Base-by-base conservation (phyloP, 92 coral and sea anemone species). In the Palythoa grandis region DNA sequence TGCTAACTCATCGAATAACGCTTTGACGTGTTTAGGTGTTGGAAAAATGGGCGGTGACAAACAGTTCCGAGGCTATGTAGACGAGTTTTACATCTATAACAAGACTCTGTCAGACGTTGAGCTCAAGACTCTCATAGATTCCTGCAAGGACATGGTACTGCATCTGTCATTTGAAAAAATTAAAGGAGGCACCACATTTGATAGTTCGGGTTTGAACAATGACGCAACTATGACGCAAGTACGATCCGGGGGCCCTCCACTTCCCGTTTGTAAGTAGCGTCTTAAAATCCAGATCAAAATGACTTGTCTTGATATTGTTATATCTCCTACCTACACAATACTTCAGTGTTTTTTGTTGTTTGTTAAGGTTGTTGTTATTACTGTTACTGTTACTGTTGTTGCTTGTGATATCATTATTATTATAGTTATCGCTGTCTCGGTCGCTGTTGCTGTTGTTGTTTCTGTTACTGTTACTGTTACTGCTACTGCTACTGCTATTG, bases 21-120 rank as follows among this genome's bases (percentile, higher is more conserved):
- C 24, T n/a, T 37, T 14, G 60, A 29, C 5, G 10, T 11, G 14
- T 60, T 50, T 88, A 95, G 98, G 98, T 61, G 92, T 96, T 43
- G 98, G 98, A 29, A 47, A 67, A 48, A 74, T 54, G 25, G 91
- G 90, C 13, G 95, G 97, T 20, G 91, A 89, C 74, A 83, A 90
- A 38, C 78, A 86, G 1, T 78, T 96, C 65, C 94, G 90, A 29
- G 99, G 98, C 7, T 96, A 95, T 71, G 74, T 96, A 20, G 99
- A 96, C 78, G 99, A 96, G 87, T 90, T 96, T 22, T 96, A 96
- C 91, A 93, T 96, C 40, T 96, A 89, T 92, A 96, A 96, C 77
- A 96, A 92, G 91, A 90, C 98, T 16, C 73, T 96, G 20, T 56
- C 89, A 47, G 90, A 90, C 20, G 84, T 93, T 73, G 98, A 92